Base-by-base conservation (phyloP, 2,113 vertebrate species). In the Nibea coibor region DNA sequence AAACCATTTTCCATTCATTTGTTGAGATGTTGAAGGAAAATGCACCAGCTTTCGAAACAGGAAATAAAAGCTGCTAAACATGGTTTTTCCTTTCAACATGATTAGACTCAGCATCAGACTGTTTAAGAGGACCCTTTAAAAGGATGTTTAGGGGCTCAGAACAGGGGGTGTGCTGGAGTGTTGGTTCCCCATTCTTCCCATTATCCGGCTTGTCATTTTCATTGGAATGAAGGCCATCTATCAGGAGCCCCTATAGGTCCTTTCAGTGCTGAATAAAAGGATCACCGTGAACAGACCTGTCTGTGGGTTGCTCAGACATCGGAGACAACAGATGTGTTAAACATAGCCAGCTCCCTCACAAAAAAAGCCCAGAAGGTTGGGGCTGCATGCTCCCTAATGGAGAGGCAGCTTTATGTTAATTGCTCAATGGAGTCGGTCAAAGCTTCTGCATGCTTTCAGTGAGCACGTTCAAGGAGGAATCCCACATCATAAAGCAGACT, bases 201-300 rank as follows among this genome's bases (percentile, higher is more conserved):
- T 93, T 92, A 85, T 87, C 78, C 75, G 20, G 71, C 84, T 72
- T 74, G 76, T 81, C 92, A 95, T 96, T 96, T 95, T 95, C 95
- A 96, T 96, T 96, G 94, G 96, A 96, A 95, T 95, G 87, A 90
- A 90, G 89, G 84, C 94, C 90, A 96, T 96, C 94, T 89, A 95
- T 96, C 95, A 93, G 75, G 22, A 78, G 81, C 59, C 14, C 83
- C 90, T 92, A 90, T 92, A 93, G 89, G 87, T 85, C 91, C 82
- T 93, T 95, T 96, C 89, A 94, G 10, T 58, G 85, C 53, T 31
- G 81, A 87, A 95, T 94, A 94, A 96, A 95, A 91, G 94, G 92
- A 82, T 67, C 77, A 81, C 84, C 92, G 78, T 91, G 88, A 90
- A 80, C 83, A 88, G 92, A 92, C 93, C 94, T 95, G 94, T 93